Evolutionary conservation across 2,888 invertebrate genomes (phyloP).

Genomic region (Aporophyla nigra): DNA sequence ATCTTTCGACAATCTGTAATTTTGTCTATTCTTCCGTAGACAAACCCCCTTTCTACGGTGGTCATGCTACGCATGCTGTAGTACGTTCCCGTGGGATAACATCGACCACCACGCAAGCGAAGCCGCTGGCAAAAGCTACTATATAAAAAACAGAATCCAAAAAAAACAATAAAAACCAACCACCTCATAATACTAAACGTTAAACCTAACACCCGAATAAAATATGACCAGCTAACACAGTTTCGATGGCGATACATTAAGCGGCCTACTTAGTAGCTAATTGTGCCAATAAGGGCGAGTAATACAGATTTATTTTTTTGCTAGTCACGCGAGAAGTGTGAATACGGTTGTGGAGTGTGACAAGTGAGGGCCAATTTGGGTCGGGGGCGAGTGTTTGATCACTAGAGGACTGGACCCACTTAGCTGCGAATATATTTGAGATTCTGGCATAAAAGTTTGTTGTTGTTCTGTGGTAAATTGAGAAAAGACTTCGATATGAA

Average conservation of each 20-base stretch:
- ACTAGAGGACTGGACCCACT: slow-evolving; percentile 67
- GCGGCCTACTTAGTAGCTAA: slow-evolving; percentile 67
- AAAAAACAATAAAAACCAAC: not conserved
- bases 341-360: slow-evolving; percentile 73
- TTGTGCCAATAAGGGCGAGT: slow-evolving; percentile 77
- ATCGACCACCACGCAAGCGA: too few species aligned
- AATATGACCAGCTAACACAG: slow-evolving; percentile 54
- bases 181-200: slow-evolving; percentile 23
- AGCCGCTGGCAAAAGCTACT: too few species aligned
- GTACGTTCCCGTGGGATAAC: too few species aligned
- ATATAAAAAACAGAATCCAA: not conserved
- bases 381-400: slow-evolving; percentile 80
- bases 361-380: slow-evolving; percentile 82
- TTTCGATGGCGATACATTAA: slow-evolving; percentile 57
- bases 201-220: slow-evolving; percentile 41
- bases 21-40: too few species aligned
- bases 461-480: slow-evolving; percentile 14
- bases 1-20: too few species aligned
- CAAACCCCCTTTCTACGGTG: too few species aligned
- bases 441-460: slow-evolving; percentile 30
- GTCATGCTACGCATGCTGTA: too few species aligned
- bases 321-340: slow-evolving; percentile 78
- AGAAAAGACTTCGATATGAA: not conserved
- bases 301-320: slow-evolving; percentile 76
- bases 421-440: slow-evolving; percentile 44